A percentile compares a stretch with the other conserved stretches of the same genome.
Evolutionary conservation across 2,888 invertebrate species (phyloP).

Genomic region (Labia minor): DNA sequence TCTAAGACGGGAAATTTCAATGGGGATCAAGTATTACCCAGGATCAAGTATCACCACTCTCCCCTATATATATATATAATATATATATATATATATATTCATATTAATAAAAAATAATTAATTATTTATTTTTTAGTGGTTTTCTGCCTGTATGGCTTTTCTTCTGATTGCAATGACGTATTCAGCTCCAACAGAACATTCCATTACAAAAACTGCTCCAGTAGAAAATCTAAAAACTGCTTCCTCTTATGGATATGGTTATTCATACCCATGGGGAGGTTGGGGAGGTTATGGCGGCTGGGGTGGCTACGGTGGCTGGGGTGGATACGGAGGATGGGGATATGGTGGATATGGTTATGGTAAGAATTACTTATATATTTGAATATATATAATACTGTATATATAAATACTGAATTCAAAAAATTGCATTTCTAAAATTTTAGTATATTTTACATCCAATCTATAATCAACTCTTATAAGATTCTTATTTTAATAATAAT

Average conservation of each 20-base stretch:
- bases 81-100: too few species aligned
- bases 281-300: constrained; percentile 16
- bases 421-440: too few species aligned
- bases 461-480: too few species aligned
- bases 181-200: neutral
- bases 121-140: neutral
- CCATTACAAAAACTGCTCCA: neutral
- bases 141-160: constrained; percentile 16
- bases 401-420: too few species aligned
- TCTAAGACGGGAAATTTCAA: too few species aligned
- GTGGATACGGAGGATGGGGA: neutral
- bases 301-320: constrained; percentile 16
- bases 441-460: too few species aligned
- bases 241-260: constrained; percentile 20
- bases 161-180: neutral
- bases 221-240: constrained; percentile 20
- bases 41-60: too few species aligned
- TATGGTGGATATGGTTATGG: neutral
- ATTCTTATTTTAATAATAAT: too few species aligned
- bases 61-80: too few species aligned
- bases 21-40: too few species aligned
- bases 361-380: neutral
- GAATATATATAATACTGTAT: neutral
- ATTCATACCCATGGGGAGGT: neutral
- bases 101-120: constrained; percentile 9